Base-by-base conservation (phyloP, 2,888 invertebrate genomes). In the Stenoptilia bipunctidactyla region DNA sequence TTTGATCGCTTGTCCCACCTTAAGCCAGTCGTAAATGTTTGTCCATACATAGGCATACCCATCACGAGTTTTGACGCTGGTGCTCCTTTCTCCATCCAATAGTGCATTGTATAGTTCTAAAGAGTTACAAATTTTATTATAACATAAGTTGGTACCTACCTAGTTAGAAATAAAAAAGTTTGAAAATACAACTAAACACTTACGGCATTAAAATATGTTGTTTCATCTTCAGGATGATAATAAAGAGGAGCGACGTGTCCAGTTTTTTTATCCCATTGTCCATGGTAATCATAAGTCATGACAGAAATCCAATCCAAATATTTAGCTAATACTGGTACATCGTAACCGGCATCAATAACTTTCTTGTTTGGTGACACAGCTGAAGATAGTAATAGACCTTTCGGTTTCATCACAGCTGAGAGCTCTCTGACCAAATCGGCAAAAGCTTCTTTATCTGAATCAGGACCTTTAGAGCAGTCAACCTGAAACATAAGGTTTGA, bases 241-340 rank as follows among this genome's bases (percentile, higher is more conserved):
- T 89, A 94, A 33, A 96, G 67, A 0, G 95, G 96, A 0, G 95
- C 93, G 0, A 95, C 92, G 57, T 96, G 96, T 0, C 95, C 96
- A 1, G 95, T 96, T 63, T 91, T 91, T 61, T 93, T 93, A 55
- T 95, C 95, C 95, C 95, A 96, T 55, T 94, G 94, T 0, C 95
- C 95, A 52, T 95, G 94, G 74, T 90, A 94, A 60, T 96, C 96
- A 56, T 96, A 96, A 0, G 94, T 91, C 96, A 96, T 96, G 0
- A 96, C 93, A 1, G 94, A 92, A 37, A 96, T 92, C 93, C 94
- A 95, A 62, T 96, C 95, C 41, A 96, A 79, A 60, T 92, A 87
- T 50, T 87, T 83, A 0, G 92, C 89, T 2, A 96, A 58, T 0
- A 88, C 85, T 0, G 91, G 89, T 0, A 96, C 93, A 56, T 95